phyloP scores from a whole-genome alignment of 1,140 invertebrate genomes.

The Drosophila obscura region DNA sequence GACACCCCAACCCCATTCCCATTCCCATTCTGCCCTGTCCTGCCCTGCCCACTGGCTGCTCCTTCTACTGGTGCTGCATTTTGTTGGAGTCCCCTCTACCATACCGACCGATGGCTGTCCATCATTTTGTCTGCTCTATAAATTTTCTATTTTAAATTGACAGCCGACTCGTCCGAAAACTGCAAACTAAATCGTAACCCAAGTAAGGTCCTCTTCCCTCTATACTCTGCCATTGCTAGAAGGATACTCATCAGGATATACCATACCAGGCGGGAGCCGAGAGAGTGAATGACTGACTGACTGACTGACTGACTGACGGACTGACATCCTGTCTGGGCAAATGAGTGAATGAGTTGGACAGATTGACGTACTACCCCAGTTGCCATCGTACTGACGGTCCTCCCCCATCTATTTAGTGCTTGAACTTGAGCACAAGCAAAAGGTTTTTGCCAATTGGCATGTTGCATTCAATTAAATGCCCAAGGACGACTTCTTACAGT shows the following conservation, averaged over 20 bases:
- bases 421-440: constrained; percentile 69
- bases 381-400: constrained; percentile 6
- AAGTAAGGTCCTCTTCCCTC: constrained; percentile 42
- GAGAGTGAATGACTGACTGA: constrained; percentile 33
- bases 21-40: too few species aligned
- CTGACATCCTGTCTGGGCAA: constrained; percentile 60
- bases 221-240: too few species aligned
- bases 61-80: constrained; percentile 7
- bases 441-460: constrained; percentile 59
- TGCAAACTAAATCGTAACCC: constrained; percentile 76
- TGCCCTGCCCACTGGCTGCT: too few species aligned
- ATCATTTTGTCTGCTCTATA: constrained; percentile 83
- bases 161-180: constrained; percentile 77
- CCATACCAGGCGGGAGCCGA: too few species aligned
- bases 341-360: constrained; percentile 60
- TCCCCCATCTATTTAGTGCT: constrained; percentile 52
- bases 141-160: constrained; percentile 83
- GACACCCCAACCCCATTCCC: too few species aligned
- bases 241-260: too few species aligned
- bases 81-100: constrained; percentile 54
- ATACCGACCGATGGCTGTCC: constrained; percentile 67
- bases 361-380: constrained; percentile 53
- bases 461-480: constrained; percentile 58
- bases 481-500: constrained; percentile 47
- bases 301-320: constrained; percentile 59